Conservation (phyloP, 2,113 vertebrate species). For the Callopanchax toddi region DNA sequence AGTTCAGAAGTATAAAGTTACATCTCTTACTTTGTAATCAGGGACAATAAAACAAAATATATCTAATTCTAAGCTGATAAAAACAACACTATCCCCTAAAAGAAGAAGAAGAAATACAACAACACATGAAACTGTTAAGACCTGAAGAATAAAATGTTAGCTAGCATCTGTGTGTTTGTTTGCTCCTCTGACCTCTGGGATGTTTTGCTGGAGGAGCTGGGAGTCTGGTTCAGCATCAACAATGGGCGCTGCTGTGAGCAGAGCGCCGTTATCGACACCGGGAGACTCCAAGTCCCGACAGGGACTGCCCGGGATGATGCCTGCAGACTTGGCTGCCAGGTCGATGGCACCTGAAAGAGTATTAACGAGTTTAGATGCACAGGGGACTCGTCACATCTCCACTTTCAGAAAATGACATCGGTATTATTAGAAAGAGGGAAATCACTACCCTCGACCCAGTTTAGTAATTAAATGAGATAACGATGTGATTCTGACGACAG, state of each 20-base stretch:
- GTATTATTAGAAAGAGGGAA: background rate
- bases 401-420: background rate
- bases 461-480: background rate
- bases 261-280: slow-evolving; percentile 32
- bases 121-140: too few species aligned
- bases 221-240: slow-evolving; percentile 56
- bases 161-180: slow-evolving; percentile 29
- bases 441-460: background rate
- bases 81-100: too few species aligned
- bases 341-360: slow-evolving; percentile 88
- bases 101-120: too few species aligned
- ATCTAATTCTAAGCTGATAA: too few species aligned
- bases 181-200: slow-evolving; percentile 74
- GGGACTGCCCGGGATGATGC: slow-evolving; percentile 92
- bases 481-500: too few species aligned
- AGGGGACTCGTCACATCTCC: background rate
- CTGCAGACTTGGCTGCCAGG: slow-evolving; percentile 93
- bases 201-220: slow-evolving; percentile 59
- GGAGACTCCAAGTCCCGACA: slow-evolving; percentile 78
- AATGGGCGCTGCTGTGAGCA: slow-evolving; percentile 34
- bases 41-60: too few species aligned
- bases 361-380: slow-evolving; percentile 11
- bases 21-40: too few species aligned
- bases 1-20: too few species aligned
- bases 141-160: too few species aligned